Percentiles rank a stretch among this genome's conserved stretches.
Evolutionary conservation across 2,113 vertebrate species (phyloP).

Genomic region (Beaufortia kweichowensis): DNA sequence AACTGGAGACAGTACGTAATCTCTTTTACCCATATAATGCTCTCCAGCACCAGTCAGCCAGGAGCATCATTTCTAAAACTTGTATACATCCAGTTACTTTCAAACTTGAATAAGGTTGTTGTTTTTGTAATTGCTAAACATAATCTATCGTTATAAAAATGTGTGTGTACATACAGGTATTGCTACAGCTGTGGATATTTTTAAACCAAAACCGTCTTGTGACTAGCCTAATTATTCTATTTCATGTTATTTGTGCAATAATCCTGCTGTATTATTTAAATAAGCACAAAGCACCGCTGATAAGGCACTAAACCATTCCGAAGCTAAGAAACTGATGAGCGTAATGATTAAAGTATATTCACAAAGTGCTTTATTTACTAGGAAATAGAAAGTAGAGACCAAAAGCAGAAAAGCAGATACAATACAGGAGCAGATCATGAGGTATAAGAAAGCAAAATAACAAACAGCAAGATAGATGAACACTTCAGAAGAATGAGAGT

Average conservation of each 20-base stretch:
- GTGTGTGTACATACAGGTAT: no score
- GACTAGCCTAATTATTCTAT: not conserved
- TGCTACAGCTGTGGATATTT: not conserved
- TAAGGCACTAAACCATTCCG: not conserved
- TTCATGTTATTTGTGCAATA: not conserved
- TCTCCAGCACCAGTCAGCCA: not conserved
- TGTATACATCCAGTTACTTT: not conserved
- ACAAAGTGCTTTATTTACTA: not conserved
- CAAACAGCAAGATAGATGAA: slow-evolving; percentile 41
- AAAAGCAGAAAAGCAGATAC: not conserved
- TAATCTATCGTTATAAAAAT: no score
- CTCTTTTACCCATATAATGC: not conserved
- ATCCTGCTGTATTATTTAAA: not conserved
- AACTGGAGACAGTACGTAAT: slow-evolving; percentile 21
- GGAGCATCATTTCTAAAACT: not conserved
- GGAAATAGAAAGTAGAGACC: not conserved
- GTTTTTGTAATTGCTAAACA: no score
- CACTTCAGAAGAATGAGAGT: slow-evolving; percentile 22
- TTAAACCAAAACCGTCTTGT: not conserved
- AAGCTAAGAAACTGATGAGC: not conserved
- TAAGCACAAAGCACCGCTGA: not conserved
- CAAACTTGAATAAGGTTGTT: not conserved
- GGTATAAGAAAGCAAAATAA: slow-evolving; percentile 27
- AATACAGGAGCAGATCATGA: slow-evolving; percentile 20
- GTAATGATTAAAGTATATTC: not conserved